Base-by-base conservation (phyloP, 2,797 vertebrate genomes). In the Denticeps clupeoides region DNA sequence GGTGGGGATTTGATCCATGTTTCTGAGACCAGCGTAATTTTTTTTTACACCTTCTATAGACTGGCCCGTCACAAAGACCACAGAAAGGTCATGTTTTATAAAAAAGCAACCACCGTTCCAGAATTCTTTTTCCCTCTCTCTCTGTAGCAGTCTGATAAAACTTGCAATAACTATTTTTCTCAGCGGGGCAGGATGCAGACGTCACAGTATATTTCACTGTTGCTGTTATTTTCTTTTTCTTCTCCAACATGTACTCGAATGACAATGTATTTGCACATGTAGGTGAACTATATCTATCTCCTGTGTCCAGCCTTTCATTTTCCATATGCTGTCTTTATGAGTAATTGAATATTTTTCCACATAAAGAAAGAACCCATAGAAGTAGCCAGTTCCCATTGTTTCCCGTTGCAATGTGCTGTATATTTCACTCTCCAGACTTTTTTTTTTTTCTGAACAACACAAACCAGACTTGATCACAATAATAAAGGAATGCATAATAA, bases 121-220 rank as follows among this genome's bases (percentile, higher is more conserved):
- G 65, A 67, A 68, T 63, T 16, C 37, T 70, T 52, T 68, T 74
- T 73, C 65, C 65, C 72, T 67, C 77, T 69, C 77, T 76, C 74
- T 82, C 70, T 81, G 84, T 84, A 84, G 84, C 83, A 83, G 74
- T 76, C 68, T 67, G 67, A 79, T 75, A 70, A 81, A 72, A 73
- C 77, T 83, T 57, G 82, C 82, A 86, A 86, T 85, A 85, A 87
- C 77, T 68, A 67, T 79, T 74, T 78, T 77, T 82, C 80, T 83
- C 78, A 78, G 84, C 81, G 81, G 77, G 72, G 70, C 70, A 70
- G 71, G 72, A 81, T 76, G 74, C 78, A 82, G 74, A 80, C 66
- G 67, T n/a, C n/a, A n/a, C n/a, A n/a, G 64, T 68, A 72, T 58
- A 72, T 79, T 72, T 66, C 74, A 76, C 72, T 80, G 72, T 77